phyloP scores from a whole-genome alignment of 2,888 invertebrate genomes.

The Dusona sp. region DNA sequence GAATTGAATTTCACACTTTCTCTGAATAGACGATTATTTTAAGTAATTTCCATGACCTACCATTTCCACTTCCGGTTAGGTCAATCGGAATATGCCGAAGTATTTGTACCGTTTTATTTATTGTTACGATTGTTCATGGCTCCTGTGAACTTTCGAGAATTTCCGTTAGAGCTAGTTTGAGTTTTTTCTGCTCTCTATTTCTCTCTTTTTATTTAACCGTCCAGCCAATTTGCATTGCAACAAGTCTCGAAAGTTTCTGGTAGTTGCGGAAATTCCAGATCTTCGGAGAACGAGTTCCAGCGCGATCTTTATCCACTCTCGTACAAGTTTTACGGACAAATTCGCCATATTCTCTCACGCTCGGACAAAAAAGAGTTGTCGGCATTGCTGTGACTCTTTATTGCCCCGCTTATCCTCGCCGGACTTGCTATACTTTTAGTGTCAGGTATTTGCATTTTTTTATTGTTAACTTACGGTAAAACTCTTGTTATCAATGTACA shows the following conservation, averaged over 20 bases:
- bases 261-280: constrained; percentile 53
- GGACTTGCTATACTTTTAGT: constrained; percentile 2
- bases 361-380: constrained; percentile 22
- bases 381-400: background rate
- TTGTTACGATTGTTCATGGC: background rate
- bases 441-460: constrained; percentile 15
- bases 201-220: background rate
- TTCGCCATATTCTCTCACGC: constrained; percentile 26
- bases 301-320: constrained; percentile 17
- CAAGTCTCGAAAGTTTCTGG: constrained; percentile 19
- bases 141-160: constrained; percentile 9
- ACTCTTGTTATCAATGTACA: constrained; percentile 8
- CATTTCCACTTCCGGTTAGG: constrained; percentile 15
- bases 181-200: background rate
- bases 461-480: background rate
- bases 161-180: constrained; percentile 29
- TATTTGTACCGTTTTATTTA: background rate
- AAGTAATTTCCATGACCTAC: background rate
- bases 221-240: constrained; percentile 56
- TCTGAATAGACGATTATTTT: background rate
- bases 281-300: constrained; percentile 49
- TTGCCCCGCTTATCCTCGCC: background rate
- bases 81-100: background rate
- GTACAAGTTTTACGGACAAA: constrained; percentile 30
- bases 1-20: background rate